A percentile compares a stretch with the other conserved stretches of the same genome.
Conservation (phyloP, 1,140 invertebrate species). For the Maconellicoccus hirsutus region DNA sequence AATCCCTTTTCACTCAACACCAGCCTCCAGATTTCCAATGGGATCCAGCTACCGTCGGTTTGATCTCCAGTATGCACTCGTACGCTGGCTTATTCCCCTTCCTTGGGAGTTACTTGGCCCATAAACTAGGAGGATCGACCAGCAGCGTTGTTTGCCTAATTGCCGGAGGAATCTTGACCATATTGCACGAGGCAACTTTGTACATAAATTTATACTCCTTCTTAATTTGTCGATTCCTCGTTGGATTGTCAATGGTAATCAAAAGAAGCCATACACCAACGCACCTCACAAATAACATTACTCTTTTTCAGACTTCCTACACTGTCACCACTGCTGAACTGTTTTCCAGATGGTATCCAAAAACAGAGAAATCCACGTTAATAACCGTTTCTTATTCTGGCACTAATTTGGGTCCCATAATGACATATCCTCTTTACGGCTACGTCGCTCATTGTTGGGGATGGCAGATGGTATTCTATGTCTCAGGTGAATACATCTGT, state of each 20-base stretch:
- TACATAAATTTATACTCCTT: too few relatives aligned
- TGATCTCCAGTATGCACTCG: constrained; percentile 52
- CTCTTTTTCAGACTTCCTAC: constrained; percentile 80
- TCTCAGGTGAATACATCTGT: constrained; percentile 66
- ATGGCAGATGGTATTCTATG: constrained; percentile 80
- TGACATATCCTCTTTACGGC: constrained; percentile 65
- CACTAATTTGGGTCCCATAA: constrained; percentile 67
- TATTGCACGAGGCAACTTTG: too few relatives aligned
- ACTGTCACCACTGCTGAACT: constrained; percentile 80
- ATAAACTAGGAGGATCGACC: constrained; percentile 37
- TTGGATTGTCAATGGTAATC: too few relatives aligned
- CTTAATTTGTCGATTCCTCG: too few relatives aligned
- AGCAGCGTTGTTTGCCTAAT: too few relatives aligned
- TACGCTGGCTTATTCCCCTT: constrained; percentile 49
- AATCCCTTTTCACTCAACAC: too few relatives aligned
- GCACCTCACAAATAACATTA: too few relatives aligned
- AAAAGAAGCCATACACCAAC: too few relatives aligned
- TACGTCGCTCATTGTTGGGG: constrained; percentile 56
- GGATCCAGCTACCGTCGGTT: constrained; percentile 52
- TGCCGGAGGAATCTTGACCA: too few relatives aligned
- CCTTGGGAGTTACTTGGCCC: constrained; percentile 42
- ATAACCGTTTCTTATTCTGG: constrained; percentile 69
- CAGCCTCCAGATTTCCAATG: constrained; percentile 39
- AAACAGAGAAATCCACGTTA: constrained; percentile 61
- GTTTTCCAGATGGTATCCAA: constrained; percentile 80